phyloP scores from a whole-genome alignment of 2,797 vertebrate species.

The Protonibea diacanthus region DNA sequence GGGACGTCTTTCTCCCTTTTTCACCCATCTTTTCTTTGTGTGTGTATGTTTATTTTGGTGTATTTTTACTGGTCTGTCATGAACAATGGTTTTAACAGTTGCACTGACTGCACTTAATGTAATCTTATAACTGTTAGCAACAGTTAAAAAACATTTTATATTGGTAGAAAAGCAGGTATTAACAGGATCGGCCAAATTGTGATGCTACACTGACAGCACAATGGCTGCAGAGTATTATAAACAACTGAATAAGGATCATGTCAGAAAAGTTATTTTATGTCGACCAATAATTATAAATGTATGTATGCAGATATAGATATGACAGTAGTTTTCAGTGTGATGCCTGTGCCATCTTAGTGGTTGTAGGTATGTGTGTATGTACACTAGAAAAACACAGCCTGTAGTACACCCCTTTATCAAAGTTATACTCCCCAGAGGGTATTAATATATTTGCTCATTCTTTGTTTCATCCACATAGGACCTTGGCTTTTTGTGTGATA shows the following conservation, averaged over 20 bases:
- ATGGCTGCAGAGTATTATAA: neutral
- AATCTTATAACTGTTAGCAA: too few species aligned
- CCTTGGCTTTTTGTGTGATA: slow-evolving; percentile 26
- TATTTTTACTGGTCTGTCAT: neutral
- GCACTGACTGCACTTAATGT: too few species aligned
- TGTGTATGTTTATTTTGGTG: slow-evolving; percentile 2
- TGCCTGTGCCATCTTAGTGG: neutral
- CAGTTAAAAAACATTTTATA: too few species aligned
- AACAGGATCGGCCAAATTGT: slow-evolving; percentile 13
- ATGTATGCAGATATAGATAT: neutral
- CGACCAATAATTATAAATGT: neutral
- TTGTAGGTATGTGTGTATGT: neutral
- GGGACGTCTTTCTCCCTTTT: neutral
- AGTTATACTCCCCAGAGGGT: neutral
- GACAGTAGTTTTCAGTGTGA: neutral
- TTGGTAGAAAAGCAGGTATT: too few species aligned
- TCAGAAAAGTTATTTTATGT: neutral
- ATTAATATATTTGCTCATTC: slow-evolving; percentile 25
- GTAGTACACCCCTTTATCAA: neutral
- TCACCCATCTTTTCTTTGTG: neutral
- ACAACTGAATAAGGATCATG: neutral
- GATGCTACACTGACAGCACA: neutral
- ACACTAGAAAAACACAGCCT: neutral
- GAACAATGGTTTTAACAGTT: neutral
- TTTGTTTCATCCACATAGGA: slow-evolving; percentile 30